Evolutionary conservation across 2,888 invertebrate genomes (phyloP).

Genomic region (Xestia rhomboidea): DNA sequence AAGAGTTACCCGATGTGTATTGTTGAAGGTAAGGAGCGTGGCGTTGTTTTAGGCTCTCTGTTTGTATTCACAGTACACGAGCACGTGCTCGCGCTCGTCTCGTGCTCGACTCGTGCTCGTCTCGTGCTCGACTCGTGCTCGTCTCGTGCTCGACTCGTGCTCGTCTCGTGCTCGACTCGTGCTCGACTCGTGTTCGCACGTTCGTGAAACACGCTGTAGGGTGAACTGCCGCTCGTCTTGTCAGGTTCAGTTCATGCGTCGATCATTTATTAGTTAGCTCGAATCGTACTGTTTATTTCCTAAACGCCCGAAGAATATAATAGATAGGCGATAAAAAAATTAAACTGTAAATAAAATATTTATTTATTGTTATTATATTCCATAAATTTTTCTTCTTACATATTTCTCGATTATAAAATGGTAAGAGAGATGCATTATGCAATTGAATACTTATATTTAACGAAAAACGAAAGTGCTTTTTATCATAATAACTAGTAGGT

Average conservation of each 20-base stretch:
- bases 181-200: conserved; percentile 2
- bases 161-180: background rate
- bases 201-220: conserved; percentile 24
- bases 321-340: conserved; percentile 89
- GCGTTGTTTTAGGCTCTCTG: conserved; percentile 58
- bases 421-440: conserved; percentile 87
- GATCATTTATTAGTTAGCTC: conserved; percentile 71
- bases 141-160: conserved; percentile 42
- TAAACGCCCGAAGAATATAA: conserved; percentile 81
- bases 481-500: conserved; percentile 81
- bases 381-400: conserved; percentile 88
- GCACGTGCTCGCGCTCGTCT: conserved; percentile 18
- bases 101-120: background rate
- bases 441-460: conserved; percentile 81
- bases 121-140: conserved; percentile 33
- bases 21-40: conserved; percentile 66
- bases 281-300: conserved; percentile 75
- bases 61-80: conserved; percentile 62
- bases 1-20: conserved; percentile 69
- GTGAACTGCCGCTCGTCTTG: conserved; percentile 62
- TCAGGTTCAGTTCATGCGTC: conserved; percentile 63
- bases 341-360: conserved; percentile 90
- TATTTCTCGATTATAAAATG: conserved; percentile 89
- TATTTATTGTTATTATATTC: conserved; percentile 90
- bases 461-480: conserved; percentile 86